phyloP scores from a whole-genome alignment of 2,888 invertebrate species.

The Eubasilissa splendida region DNA sequence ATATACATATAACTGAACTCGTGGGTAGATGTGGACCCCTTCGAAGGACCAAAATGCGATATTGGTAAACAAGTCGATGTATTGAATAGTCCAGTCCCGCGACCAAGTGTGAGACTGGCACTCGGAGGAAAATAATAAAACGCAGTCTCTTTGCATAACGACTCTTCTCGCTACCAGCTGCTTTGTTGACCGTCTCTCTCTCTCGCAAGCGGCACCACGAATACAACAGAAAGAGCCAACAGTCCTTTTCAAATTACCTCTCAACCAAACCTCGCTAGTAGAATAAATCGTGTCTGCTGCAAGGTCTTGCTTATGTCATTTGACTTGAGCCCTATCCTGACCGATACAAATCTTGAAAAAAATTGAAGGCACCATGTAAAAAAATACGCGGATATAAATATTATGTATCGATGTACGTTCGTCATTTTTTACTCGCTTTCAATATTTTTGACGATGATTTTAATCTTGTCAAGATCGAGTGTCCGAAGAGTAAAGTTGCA shows the following conservation, averaged over 20 bases:
- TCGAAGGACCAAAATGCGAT: too few relatives aligned
- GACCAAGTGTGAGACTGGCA: too few relatives aligned
- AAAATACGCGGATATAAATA: background rate
- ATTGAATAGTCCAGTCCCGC: too few relatives aligned
- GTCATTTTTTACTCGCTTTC: too few relatives aligned
- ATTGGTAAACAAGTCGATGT: too few relatives aligned
- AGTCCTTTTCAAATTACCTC: slow-evolving; percentile 7
- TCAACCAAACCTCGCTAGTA: background rate
- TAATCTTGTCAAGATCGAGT: background rate
- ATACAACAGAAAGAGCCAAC: background rate
- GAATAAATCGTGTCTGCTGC: slow-evolving; percentile 44
- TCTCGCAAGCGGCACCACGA: background rate
- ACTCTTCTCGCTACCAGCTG: background rate
- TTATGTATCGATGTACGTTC: too few relatives aligned
- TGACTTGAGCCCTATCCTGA: slow-evolving; percentile 2
- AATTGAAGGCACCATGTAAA: background rate
- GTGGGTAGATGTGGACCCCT: too few relatives aligned
- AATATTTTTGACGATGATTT: background rate
- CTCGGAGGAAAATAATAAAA: background rate
- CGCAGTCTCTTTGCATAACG: background rate
- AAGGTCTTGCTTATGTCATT: slow-evolving; percentile 46
- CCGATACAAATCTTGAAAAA: background rate
- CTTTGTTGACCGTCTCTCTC: background rate
- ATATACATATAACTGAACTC: too few relatives aligned
- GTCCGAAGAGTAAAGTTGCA: slow-evolving; percentile 5